A percentile compares a stretch with the other conserved stretches of the same genome.
phyloP scores from a whole-genome alignment of 2,888 invertebrate genomes.

The Cephonodes hylas region DNA sequence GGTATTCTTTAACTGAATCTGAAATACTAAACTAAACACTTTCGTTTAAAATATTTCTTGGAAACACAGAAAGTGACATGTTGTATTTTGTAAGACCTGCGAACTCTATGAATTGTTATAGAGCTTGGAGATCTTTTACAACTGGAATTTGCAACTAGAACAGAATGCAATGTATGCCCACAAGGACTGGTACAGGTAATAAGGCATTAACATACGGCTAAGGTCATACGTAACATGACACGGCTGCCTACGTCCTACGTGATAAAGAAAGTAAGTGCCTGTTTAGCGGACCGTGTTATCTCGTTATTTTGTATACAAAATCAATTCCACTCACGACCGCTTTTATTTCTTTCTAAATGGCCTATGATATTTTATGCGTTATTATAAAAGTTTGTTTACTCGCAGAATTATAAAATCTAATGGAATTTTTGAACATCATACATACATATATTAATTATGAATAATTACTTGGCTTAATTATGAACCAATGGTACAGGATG shows the following conservation, averaged over 20 bases:
- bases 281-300: slow-evolving; percentile 20
- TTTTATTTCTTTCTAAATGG: slow-evolving; percentile 6
- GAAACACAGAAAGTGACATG: slow-evolving; percentile 25
- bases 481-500: no score
- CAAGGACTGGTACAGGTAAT: slow-evolving; percentile 29
- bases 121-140: background rate
- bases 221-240: slow-evolving; percentile 31
- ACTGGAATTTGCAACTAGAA: slow-evolving; percentile 25
- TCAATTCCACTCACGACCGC: slow-evolving; percentile 2
- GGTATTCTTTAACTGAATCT: slow-evolving; percentile 12
- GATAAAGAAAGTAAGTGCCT: slow-evolving; percentile 36
- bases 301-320: slow-evolving; percentile 6
- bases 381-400: background rate
- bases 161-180: slow-evolving; percentile 25
- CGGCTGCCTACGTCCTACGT: slow-evolving; percentile 26
- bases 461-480: no score
- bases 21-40: slow-evolving; percentile 34
- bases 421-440: no score
- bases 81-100: background rate
- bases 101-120: background rate
- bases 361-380: background rate
- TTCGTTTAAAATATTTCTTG: slow-evolving; percentile 46
- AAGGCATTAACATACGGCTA: slow-evolving; percentile 32
- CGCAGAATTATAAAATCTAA: no score
- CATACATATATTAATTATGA: no score